Evolutionary conservation across 2,797 vertebrate genomes (phyloP), one percentile per base, ranked within the genome.

Genomic region (Myripristis jacobus): DNA sequence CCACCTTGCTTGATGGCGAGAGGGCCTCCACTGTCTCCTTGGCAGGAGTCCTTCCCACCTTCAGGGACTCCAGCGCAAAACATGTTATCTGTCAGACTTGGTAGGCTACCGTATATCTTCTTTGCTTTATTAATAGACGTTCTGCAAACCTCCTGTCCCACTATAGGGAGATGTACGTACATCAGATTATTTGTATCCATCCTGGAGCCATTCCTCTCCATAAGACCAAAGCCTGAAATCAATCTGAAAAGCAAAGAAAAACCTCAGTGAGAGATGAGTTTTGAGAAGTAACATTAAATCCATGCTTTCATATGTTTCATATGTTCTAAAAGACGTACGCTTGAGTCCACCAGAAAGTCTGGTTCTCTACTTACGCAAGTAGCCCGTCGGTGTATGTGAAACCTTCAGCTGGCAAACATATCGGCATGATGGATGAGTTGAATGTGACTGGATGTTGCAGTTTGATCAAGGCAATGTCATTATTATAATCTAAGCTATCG

Each of bases 381-480:
- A 11, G 7, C 0, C 73, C 76, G 13, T 61, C 36, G 2, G 0
- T 0, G 11, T 90, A 90, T 43, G 68, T 29, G 1, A 48, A 74
- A 0, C 51, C 63, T 0, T 73, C 44, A 66, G 68, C 19, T 64
- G 92, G 91, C 63, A 93, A 78, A 86, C 92, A 93, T 12, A 93
- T 19, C 0, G 92, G 92, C 92, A 93, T 93, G 4, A 93, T 3
- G 22, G 75, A 51, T 41, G 79, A 16, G 3, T 44, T 0, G 61
- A 92, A 93, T 2, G 86, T 90, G 68, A 93, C 18, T 0, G 79
- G 54, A 0, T 48, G 44, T 0, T 61, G 0, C 47, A 93, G 82
- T 76, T 90, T 87, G 80, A 94, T 87, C 77, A 93, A 59, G 0
- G 90, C 91, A 11, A 93, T 89, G 73, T 93, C 91, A 54, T 93